A percentile compares a stretch with the other conserved stretches of the same genome.
These are phyloP conservation scores for Himalopsyche japonica DNA, from an alignment of 2,888 invertebrate genomes.

Conservation along the genomic window DNA sequence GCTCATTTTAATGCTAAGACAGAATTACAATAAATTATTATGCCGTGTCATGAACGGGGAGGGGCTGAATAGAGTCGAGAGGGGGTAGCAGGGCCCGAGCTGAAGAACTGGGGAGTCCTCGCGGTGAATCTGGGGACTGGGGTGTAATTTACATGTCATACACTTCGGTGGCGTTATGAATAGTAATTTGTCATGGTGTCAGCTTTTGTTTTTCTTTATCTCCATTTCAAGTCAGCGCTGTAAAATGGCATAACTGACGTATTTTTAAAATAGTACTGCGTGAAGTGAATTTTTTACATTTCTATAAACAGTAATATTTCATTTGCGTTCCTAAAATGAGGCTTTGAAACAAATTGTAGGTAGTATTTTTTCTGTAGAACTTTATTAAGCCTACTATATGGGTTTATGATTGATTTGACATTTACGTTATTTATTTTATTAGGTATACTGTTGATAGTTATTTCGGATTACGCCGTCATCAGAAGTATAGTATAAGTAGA, in stretches of 20 bases:
- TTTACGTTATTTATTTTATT: too few relatives aligned
- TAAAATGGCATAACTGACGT: background rate
- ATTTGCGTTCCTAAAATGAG: too few relatives aligned
- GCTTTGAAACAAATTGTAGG: too few relatives aligned
- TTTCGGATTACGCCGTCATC: too few relatives aligned
- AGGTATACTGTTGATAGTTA: too few relatives aligned
- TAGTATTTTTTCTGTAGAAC: too few relatives aligned
- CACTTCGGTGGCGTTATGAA: constrained; percentile 41
- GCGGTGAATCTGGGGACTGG: background rate
- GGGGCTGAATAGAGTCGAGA: background rate
- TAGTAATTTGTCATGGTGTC: constrained; percentile 41
- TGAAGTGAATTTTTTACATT: too few relatives aligned
- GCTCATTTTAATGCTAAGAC: constrained; percentile 35
- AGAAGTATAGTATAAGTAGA: too few relatives aligned
- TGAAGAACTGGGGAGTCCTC: background rate
- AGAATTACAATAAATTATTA: constrained; percentile 41
- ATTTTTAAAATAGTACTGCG: background rate
- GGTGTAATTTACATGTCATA: constrained; percentile 41
- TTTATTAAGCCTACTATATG: too few relatives aligned
- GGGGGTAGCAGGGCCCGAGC: background rate
- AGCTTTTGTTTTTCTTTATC: constrained; percentile 38
- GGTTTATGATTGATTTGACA: too few relatives aligned
- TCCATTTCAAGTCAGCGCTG: constrained; percentile 1
- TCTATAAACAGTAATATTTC: too few relatives aligned
- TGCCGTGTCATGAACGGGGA: constrained; percentile 40